Percentiles rank a stretch among this genome's conserved stretches.
Evolutionary conservation across 2,888 invertebrate genomes (phyloP).

Genomic region (Sarcophaga caerulescens): DNA sequence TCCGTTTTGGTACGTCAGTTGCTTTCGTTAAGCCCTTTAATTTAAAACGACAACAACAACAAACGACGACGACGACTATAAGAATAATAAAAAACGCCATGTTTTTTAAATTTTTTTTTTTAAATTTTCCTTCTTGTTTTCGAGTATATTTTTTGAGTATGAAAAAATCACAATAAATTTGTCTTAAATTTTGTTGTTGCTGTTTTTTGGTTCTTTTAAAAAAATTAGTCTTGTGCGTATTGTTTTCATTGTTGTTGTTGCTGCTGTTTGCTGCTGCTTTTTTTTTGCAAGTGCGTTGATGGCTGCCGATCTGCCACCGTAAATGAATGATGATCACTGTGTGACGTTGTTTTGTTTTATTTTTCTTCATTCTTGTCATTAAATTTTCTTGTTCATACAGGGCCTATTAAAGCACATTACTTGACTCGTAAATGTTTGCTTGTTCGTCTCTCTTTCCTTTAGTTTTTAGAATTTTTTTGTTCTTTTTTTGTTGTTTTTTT

Average conservation of each 20-base stretch:
- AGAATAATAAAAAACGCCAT: not conserved
- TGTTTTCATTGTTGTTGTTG: not conserved
- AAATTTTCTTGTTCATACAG: not conserved
- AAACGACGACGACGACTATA: not conserved
- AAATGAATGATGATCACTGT: conserved; percentile 45
- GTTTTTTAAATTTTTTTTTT: not conserved
- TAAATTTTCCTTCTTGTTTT: not conserved
- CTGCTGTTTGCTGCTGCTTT: not conserved
- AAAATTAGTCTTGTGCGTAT: not conserved
- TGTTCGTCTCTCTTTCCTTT: not conserved
- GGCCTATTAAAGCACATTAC: not conserved
- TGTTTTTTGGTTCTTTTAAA: no score
- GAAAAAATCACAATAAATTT: conserved; percentile 19
- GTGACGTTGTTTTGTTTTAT: conserved; percentile 2
- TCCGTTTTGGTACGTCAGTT: not conserved
- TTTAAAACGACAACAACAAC: not conserved
- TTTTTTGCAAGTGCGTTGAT: conserved; percentile 19
- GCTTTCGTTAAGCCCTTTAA: conserved; percentile 27
- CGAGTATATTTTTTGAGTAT: no score
- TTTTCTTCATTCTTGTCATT: not conserved
- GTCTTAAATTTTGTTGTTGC: not conserved
- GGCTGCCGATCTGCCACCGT: conserved; percentile 21
- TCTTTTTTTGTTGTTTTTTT: not conserved
- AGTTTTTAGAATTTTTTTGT: not conserved
- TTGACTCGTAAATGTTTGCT: not conserved